Evolutionary conservation across 2,888 invertebrate species (phyloP), one percentile per base, ranked within the genome.

Genomic region (Torymus auratus): DNA sequence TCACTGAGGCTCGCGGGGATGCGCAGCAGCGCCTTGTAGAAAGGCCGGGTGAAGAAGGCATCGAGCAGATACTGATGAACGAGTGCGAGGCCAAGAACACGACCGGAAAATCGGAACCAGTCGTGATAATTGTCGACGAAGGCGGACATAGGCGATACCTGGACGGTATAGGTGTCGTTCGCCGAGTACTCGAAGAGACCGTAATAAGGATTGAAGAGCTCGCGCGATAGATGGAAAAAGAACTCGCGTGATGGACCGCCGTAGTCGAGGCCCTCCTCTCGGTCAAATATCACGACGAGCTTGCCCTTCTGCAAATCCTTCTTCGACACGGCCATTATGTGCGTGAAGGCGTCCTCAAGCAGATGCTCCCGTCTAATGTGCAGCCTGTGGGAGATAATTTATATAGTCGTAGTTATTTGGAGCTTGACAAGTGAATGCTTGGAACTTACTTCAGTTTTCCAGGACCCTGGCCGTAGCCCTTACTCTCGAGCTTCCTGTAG

Each of bases 111-210:
- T 82, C 98, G 93, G 91, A 98, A 98, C 98, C 99, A 99, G 91
- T 98, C 98, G 87, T 98, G 97, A 91, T 97, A 96, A 89, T 99
- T 98, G 88, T 99, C 98, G 20, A 99, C 98, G 88, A 98, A 98
- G 0, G 97, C 96, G 2, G 98, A 98, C 95, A 99, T 96, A 0
- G 99, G 98, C 41, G 97, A 97, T 81, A 97, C 96, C 91, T 97
- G 97, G 23, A 99, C 98, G 7, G 98, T 99, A 90, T 99, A 99
- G 0, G 98, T 98, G 89, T 99, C 98, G 89, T 98, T 98, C 67
- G 98, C 98, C 0, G 98, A 98, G 91, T 99, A 99, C 92, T 99
- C 99, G 91, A 99, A 99, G 81, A 99, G 94, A 0, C 99, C 99
- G 88, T 99, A 99, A 91, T 99, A 99, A 0, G 99, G 99, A 93